Evolutionary conservation across 2,113 vertebrate genomes (phyloP), one percentile per base, ranked within the genome.

Genomic region (Electrona antarctica): DNA sequence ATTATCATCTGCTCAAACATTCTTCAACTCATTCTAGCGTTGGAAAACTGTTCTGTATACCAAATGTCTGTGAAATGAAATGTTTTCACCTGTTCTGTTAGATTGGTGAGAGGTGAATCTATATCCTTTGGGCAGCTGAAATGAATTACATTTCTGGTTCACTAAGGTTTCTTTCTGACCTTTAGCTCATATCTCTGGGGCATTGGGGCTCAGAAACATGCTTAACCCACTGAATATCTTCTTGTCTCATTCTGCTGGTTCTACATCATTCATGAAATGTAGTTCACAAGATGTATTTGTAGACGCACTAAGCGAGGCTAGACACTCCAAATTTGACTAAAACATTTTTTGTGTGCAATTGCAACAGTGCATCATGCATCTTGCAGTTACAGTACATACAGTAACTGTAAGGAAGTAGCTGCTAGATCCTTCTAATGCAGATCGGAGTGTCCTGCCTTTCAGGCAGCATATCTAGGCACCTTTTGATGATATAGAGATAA

Each of bases 151-250:
- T 52, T 8, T 13, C 12, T 29, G 7, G n/a, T 6, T 46, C 47
- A 70, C 68, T 51, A 14, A 8, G n/a, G 46, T 60, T 28, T 61
- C 68, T 61, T 6, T 49, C 48, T 69, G 57, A 60, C 55, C 67
- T 70, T 54, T 54, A 46, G 29, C 45, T 50, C 13, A 52, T 57
- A 41, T 67, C 52, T 45, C 52, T 21, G 52, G 12, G 64, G 52
- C 33, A 46, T 6, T 59, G 8, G 13, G 54, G 52, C 52, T 7
- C 29, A 12, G 33, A 13, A 41, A 46, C 50, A n/a, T n/a, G 8
- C 54, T 56, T 56, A 56, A 56, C 54, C 54, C 54, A 14, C 54
- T 56, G 9, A 28, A 4, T 57, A 13, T 56, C 54, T 56, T 6
- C 3, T 12, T 14, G 3, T 13, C 13, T 56, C 14, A 13, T 60